Conservation (phyloP, 2,113 vertebrate genomes). For the Pan troglodytes region DNA sequence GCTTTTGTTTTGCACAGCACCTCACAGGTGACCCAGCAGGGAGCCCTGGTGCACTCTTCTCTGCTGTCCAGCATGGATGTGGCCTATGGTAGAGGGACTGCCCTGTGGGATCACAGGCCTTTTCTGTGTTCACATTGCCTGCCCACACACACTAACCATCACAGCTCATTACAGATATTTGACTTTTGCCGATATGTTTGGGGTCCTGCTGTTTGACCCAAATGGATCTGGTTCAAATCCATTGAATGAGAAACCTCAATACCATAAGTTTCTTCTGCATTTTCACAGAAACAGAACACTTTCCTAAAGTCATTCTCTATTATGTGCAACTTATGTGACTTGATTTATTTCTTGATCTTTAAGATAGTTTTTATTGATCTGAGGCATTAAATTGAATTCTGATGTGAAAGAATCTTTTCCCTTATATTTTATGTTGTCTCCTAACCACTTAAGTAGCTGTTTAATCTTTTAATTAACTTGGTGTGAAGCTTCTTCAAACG, state of each 20-base stretch:
- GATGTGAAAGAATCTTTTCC: constrained; percentile 25
- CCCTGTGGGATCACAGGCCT: background rate
- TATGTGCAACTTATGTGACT: background rate
- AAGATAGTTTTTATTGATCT: constrained; percentile 59
- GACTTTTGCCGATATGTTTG: background rate
- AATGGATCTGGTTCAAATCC: background rate
- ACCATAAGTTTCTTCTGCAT: background rate
- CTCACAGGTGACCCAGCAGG: background rate
- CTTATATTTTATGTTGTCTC: constrained; percentile 52
- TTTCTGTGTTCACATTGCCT: accelerated
- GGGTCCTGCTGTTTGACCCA: constrained; percentile 34
- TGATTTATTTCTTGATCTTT: background rate
- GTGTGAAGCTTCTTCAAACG: constrained; percentile 34
- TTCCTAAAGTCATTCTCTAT: background rate
- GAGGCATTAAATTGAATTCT: constrained; percentile 61
- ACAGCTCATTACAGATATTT: background rate
- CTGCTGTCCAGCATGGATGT: accelerated
- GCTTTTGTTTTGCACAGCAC: background rate
- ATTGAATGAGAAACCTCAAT: background rate
- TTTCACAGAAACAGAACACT: background rate
- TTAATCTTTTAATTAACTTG: constrained; percentile 65
- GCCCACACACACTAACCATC: background rate
- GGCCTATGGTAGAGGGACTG: background rate
- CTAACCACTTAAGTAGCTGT: constrained; percentile 64
- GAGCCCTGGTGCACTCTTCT: accelerated